A percentile compares a stretch with the other conserved stretches of the same genome.
These are phyloP conservation scores for Hydra vulgaris DNA, from an alignment of 30 jellyfish, hydroid and myxozoan species.

Conservation along the genomic window DNA sequence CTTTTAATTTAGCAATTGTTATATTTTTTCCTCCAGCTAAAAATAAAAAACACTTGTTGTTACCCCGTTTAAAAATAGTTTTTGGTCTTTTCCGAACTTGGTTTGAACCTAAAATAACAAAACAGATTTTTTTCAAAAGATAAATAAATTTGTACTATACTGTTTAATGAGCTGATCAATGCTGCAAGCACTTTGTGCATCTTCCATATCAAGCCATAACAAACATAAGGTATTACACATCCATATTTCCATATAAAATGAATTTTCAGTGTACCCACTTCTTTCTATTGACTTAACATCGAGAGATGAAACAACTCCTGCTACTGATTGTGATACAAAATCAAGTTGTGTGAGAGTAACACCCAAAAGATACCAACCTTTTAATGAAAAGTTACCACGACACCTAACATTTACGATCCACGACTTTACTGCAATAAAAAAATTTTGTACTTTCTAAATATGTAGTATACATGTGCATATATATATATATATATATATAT, in stretches of 20 bases:
- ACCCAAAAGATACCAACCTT: constrained; percentile 1
- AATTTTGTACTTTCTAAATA: too few species aligned
- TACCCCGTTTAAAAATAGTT: too few species aligned
- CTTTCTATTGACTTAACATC: not conserved
- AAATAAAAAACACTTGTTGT: too few species aligned
- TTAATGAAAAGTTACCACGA: not conserved
- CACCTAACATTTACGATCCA: constrained; percentile 5
- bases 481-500: too few species aligned
- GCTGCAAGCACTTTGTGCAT: constrained; percentile 5
- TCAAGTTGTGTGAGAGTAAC: not conserved
- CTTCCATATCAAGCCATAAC: constrained; percentile 13
- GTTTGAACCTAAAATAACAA: too few species aligned
- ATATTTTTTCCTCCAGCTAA: too few species aligned
- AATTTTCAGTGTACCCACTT: constrained; percentile 9
- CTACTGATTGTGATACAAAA: not conserved
- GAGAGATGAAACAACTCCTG: constrained; percentile 7
- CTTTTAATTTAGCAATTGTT: too few species aligned
- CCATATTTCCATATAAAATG: not conserved
- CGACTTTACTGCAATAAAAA: not conserved
- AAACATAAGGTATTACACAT: not conserved
- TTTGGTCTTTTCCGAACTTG: too few species aligned
- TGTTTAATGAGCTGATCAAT: constrained; percentile 3
- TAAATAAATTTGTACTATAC: not conserved
- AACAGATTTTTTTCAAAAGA: too few species aligned
- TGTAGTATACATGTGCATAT: not conserved